phyloP scores from a whole-genome alignment of 2,797 vertebrate species.

The Orientallactaga sibirica region DNA sequence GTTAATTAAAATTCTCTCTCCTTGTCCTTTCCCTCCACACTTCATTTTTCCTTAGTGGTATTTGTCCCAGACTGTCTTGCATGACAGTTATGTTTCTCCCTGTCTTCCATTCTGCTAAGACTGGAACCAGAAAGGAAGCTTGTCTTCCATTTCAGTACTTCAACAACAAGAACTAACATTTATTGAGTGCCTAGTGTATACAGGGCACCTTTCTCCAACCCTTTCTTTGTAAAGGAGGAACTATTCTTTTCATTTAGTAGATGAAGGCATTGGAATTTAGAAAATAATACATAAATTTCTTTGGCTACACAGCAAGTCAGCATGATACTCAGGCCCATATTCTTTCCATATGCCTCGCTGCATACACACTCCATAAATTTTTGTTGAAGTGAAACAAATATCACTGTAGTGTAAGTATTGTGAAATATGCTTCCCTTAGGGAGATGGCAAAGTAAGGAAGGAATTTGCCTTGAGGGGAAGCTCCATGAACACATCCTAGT shows the following conservation, averaged over 20 bases:
- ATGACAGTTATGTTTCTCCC: not conserved
- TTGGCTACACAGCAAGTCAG: not conserved
- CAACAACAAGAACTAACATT: constrained; percentile 14
- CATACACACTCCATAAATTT: constrained; percentile 74
- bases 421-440: constrained; percentile 73
- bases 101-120: not conserved
- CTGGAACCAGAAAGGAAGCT: not conserved
- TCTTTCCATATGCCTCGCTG: constrained; percentile 65
- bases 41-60: not conserved
- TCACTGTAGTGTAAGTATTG: constrained; percentile 57
- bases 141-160: not conserved
- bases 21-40: not conserved
- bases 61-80: not conserved
- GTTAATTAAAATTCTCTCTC: not conserved
- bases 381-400: constrained; percentile 71
- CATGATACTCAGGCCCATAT: constrained; percentile 32
- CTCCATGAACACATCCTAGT: constrained; percentile 45
- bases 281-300: constrained; percentile 43
- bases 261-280: constrained; percentile 27
- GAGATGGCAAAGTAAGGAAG: constrained; percentile 62
- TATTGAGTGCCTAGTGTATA: not conserved
- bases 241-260: constrained; percentile 57
- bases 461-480: constrained; percentile 65
- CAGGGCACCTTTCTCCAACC: not conserved
- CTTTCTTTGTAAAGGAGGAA: constrained; percentile 26